These are phyloP conservation scores for Virgularia gustaviana DNA, from an alignment of 92 coral and sea anemone genomes.

Conservation along the genomic window DNA sequence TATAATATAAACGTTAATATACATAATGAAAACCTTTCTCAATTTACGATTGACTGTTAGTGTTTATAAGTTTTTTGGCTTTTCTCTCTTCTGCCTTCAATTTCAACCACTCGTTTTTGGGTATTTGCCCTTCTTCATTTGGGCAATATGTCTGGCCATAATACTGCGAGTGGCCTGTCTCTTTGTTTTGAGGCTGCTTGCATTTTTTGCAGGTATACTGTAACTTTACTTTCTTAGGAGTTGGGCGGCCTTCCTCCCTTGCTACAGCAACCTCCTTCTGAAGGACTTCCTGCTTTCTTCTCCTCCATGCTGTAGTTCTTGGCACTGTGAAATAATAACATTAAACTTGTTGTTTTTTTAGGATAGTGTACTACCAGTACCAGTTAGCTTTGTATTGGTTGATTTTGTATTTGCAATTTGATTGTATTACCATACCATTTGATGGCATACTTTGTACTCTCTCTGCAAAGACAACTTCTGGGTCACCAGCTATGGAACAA, in stretches of 20 bases:
- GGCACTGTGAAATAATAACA: not conserved
- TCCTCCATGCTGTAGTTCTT: constrained; percentile 15
- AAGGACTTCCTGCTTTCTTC: not conserved
- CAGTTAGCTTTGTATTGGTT: not conserved
- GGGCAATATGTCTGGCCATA: constrained; percentile 49
- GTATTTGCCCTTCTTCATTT: constrained; percentile 25
- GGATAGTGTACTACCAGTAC: not conserved
- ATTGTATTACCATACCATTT: not conserved
- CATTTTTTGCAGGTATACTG: constrained; percentile 25
- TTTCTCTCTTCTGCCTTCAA: constrained; percentile 1
- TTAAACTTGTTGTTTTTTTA: not conserved
- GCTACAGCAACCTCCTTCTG: not conserved
- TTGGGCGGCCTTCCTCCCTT: constrained; percentile 7
- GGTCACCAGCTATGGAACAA: not conserved
- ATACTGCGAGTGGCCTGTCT: constrained; percentile 49
- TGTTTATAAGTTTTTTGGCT: too few species aligned
- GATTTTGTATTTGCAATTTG: not conserved
- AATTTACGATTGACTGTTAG: not conserved
- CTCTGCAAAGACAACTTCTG: not conserved
- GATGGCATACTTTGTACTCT: not conserved
- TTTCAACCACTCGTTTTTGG: constrained; percentile 30
- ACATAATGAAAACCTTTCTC: not conserved
- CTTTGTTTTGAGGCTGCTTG: constrained; percentile 17
- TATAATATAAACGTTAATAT: not conserved
- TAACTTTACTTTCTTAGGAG: constrained; percentile 8